Evolutionary conservation across 2,797 vertebrate species (phyloP), one percentile per base, ranked within the genome.

Genomic region (Acomys russatus): DNA sequence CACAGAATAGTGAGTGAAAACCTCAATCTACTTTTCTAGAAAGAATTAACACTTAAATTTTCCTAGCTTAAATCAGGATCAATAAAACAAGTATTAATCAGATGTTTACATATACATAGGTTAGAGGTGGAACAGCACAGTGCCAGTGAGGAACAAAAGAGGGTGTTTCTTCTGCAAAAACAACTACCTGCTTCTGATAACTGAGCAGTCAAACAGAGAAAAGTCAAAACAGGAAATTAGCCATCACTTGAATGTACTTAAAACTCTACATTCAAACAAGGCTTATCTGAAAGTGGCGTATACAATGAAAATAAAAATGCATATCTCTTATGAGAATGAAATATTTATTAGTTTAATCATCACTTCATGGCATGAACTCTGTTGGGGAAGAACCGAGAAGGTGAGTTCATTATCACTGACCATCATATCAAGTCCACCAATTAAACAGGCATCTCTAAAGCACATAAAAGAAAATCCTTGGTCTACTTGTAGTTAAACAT

Each of bases 391-490:
- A 96, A 94, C 30, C 71, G 12, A 82, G 59, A 25, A 94, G 79
- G 59, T 61, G 70, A 88, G 6, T 96, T 90, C 91, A 88, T 92
- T 88, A 85, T 90, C 66, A 44, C 28, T 92, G 79, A 90, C 56
- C 79, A 95, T 91, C 92, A 80, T 87, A 89, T 66, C 94, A 87
- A 94, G 71, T 49, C 63, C 73, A 90, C n/a, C 30, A 74, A 91
- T 94, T 96, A 97, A 89, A 91, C 30, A 89, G n/a, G 12, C 9
- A 90, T 51, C 84, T 86, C 92, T 87, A 88, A 91, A 94, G 49
- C 73, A 93, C 20, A 68, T 68, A 95, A 90, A 96, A 95, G 87
- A 28, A 92, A 79, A 96, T 54, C n/a, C 90, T 90, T 96, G 68
- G 73, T 88, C 87, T 92, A 84, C 66, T 79, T 33, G 51, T 76